phyloP scores from a whole-genome alignment of 35 echinoderm and acorn worm species.

The Diadema setosum region DNA sequence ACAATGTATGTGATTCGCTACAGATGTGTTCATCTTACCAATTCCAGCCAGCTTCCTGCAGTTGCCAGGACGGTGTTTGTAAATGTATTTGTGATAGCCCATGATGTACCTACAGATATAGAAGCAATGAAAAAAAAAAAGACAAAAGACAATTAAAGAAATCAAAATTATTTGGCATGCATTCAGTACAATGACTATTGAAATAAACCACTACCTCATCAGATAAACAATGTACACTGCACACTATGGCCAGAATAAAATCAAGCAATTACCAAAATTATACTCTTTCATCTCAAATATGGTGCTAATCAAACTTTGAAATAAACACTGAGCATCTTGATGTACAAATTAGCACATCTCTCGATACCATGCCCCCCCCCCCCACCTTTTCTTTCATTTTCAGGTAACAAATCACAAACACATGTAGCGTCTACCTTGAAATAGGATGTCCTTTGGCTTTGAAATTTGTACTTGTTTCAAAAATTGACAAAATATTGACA shows the following conservation, averaged over 20 bases:
- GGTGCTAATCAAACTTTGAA: not conserved
- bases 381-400: too few species aligned
- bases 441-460: too few species aligned
- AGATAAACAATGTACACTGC: not conserved
- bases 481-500: too few species aligned
- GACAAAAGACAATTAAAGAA: not conserved
- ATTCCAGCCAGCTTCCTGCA: not conserved
- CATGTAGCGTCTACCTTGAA: too few species aligned
- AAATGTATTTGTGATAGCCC: not conserved
- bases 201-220: not conserved
- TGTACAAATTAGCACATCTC: too few species aligned
- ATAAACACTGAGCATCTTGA: too few species aligned
- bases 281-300: not conserved
- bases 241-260: not conserved
- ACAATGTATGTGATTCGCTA: not conserved
- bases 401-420: too few species aligned
- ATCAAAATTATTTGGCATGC: not conserved
- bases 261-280: not conserved
- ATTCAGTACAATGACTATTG: not conserved
- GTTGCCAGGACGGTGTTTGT: not conserved
- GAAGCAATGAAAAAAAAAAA: not conserved
- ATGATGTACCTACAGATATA: not conserved
- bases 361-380: too few species aligned
- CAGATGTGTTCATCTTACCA: not conserved
- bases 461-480: too few species aligned